A percentile compares a stretch with the other conserved stretches of the same genome.
phyloP scores from a whole-genome alignment of 1,140 invertebrate species.

The Drosophila parabipectinata region DNA sequence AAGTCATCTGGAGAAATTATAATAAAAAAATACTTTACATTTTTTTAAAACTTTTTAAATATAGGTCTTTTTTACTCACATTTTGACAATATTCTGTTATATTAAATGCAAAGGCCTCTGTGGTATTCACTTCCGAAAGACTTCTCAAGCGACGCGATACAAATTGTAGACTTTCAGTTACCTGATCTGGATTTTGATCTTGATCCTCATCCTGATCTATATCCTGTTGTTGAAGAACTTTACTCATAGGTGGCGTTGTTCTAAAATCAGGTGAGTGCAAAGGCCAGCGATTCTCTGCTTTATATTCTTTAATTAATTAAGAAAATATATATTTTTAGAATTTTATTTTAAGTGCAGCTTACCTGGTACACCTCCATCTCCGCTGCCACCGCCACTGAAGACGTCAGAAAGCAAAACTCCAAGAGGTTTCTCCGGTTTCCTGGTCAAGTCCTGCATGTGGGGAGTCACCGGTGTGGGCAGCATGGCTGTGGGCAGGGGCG shows the following conservation, averaged over 20 bases:
- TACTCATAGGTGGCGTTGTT: slow-evolving; percentile 45
- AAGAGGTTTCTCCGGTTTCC: slow-evolving; percentile 6
- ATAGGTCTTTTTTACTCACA: slow-evolving; percentile 42
- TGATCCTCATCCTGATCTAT: not conserved
- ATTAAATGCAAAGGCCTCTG: slow-evolving; percentile 65
- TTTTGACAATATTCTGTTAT: slow-evolving; percentile 76
- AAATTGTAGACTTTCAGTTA: slow-evolving; percentile 56
- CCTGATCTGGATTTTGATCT: not conserved
- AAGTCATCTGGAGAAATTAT: slow-evolving; percentile 50
- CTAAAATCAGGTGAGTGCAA: slow-evolving; percentile 33
- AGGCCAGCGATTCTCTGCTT: slow-evolving; percentile 44
- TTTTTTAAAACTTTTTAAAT: not conserved
- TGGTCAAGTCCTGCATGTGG: slow-evolving; percentile 22
- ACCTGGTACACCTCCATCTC: slow-evolving; percentile 63
- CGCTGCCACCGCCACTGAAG: slow-evolving; percentile 37
- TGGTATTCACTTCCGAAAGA: slow-evolving; percentile 27
- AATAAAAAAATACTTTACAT: not conserved
- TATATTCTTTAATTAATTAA: too few relatives aligned
- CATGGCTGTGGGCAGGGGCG: slow-evolving; percentile 17
- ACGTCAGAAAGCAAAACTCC: slow-evolving; percentile 8
- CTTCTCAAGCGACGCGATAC: slow-evolving; percentile 51
- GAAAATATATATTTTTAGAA: not conserved
- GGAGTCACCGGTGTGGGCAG: slow-evolving; percentile 46
- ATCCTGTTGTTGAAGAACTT: slow-evolving; percentile 37
- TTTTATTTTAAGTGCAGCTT: slow-evolving; percentile 12